Conservation (phyloP, 2,888 invertebrate genomes). For the Ennomos quercinarius region DNA sequence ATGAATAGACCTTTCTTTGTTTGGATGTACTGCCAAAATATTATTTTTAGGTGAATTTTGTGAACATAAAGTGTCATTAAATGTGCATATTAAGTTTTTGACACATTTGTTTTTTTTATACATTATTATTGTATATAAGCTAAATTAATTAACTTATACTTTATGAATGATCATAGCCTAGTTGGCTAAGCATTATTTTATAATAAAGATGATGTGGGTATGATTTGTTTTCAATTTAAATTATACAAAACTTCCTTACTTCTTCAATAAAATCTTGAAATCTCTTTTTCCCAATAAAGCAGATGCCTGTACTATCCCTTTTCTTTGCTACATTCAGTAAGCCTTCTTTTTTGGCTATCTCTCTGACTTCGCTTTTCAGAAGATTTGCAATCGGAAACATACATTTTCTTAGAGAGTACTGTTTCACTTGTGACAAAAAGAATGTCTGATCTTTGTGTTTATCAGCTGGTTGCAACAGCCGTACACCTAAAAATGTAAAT, state of each 20-base stretch:
- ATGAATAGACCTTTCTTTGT: conserved; percentile 92
- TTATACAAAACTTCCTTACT: conserved; percentile 75
- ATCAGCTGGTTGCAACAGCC: conserved; percentile 90
- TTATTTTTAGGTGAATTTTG: background rate
- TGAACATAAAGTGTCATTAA: conserved; percentile 7
- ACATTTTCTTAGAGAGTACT: conserved; percentile 90
- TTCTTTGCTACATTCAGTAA: conserved; percentile 89
- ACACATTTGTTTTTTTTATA: too few species aligned
- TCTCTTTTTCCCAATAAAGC: conserved; percentile 96
- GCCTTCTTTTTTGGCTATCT: conserved; percentile 89
- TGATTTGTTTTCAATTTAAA: too few species aligned
- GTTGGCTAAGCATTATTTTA: too few species aligned
- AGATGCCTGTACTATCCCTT: conserved; percentile 97
- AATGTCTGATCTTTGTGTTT: conserved; percentile 97
- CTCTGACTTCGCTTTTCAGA: conserved; percentile 91
- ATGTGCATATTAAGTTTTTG: too few species aligned
- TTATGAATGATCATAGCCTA: too few species aligned
- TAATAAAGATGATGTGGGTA: too few species aligned
- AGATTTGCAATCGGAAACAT: conserved; percentile 96
- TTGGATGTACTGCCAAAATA: conserved; percentile 89
- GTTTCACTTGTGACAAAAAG: conserved; percentile 94
- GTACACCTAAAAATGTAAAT: conserved; percentile 82
- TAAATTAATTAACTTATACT: too few species aligned
- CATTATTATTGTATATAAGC: too few species aligned
- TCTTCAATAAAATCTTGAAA: conserved; percentile 96